Conservation (phyloP, 2,888 invertebrate genomes). For the Ditula angustiorana region DNA sequence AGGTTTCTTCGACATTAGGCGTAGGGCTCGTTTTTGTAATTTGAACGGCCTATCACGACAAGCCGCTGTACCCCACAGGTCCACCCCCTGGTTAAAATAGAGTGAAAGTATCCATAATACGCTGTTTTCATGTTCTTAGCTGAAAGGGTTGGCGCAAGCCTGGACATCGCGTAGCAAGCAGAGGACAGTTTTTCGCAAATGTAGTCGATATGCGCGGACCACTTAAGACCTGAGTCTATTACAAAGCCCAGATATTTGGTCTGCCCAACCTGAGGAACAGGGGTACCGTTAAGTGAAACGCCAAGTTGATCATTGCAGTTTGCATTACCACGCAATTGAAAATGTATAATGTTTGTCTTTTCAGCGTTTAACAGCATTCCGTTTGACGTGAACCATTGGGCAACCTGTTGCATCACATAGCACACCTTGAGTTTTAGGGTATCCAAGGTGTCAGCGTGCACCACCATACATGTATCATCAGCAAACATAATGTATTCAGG, state of each 20-base stretch:
- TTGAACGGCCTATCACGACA: too few relatives aligned
- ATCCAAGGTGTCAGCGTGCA: background rate
- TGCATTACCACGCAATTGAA: background rate
- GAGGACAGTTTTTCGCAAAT: background rate
- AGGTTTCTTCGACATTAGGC: too few relatives aligned
- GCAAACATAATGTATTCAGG: constrained; percentile 27
- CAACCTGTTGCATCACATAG: background rate
- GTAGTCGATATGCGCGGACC: background rate
- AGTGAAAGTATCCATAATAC: too few relatives aligned
- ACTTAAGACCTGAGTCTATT: constrained; percentile 1
- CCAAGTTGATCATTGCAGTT: background rate
- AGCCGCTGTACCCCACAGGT: too few relatives aligned
- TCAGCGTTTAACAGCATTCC: constrained; percentile 11
- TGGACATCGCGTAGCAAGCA: too few relatives aligned
- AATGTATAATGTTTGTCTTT: constrained; percentile 16
- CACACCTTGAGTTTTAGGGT: background rate
- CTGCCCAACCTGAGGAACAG: background rate
- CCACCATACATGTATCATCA: constrained; percentile 20
- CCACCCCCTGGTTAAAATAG: too few relatives aligned
- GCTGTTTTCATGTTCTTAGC: too few relatives aligned
- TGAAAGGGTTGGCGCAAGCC: too few relatives aligned
- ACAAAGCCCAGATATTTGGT: constrained; percentile 5
- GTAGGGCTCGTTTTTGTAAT: too few relatives aligned
- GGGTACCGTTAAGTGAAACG: background rate
- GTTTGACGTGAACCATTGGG: constrained; percentile 3